A percentile compares a stretch with the other conserved stretches of the same genome.
Conservation (phyloP, 2,113 vertebrate genomes). For the Manacus vitellinus region DNA sequence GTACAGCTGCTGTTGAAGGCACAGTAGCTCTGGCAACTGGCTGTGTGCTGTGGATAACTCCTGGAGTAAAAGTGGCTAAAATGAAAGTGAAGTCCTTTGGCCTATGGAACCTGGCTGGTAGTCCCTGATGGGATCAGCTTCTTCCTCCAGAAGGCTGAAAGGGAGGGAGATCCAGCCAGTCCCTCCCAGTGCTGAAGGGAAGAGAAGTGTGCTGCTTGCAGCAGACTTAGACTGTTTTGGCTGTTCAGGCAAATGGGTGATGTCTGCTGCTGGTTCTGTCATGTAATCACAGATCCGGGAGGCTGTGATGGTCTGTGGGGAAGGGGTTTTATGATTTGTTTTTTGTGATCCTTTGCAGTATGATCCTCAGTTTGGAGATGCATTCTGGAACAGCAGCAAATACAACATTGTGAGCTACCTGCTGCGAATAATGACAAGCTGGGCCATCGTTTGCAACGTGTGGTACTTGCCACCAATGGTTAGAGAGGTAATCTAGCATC, state of each 20-base stretch:
- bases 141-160: not conserved
- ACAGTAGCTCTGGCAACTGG: not conserved
- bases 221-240: not conserved
- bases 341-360: constrained; percentile 77
- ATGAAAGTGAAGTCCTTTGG: not conserved
- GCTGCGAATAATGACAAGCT: constrained; percentile 94
- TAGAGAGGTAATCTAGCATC: constrained; percentile 78
- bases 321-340: not conserved
- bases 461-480: constrained; percentile 96
- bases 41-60: not conserved
- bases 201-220: not conserved
- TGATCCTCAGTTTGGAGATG: constrained; percentile 93
- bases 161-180: not conserved
- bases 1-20: not conserved
- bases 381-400: constrained; percentile 97
- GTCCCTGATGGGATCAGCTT: not conserved
- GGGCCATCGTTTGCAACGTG: constrained; percentile 95
- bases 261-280: not conserved
- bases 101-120: not conserved
- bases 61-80: not conserved
- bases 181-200: not conserved
- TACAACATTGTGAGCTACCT: constrained; percentile 91
- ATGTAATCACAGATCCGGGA: not conserved
- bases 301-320: not conserved
- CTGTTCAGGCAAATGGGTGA: not conserved